Evolutionary conservation across 2,888 invertebrate species (phyloP), one percentile per base, ranked within the genome.

Genomic region (Criorhina ranunculi): DNA sequence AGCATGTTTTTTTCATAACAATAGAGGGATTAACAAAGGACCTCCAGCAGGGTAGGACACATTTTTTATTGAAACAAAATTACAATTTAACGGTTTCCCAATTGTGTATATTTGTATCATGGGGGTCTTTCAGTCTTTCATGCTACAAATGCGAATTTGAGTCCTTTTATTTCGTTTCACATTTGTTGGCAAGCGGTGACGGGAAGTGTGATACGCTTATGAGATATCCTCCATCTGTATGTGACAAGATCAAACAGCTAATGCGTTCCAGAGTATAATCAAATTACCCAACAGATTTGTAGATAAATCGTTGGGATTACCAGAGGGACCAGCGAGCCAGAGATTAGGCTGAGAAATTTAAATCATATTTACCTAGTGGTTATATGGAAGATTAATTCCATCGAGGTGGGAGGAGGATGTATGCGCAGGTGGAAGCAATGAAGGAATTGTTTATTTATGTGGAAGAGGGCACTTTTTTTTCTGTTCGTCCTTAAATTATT

Each of bases 1-100:
- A 72, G 42, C 60, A 72, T 70, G 46, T 46, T 72, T 60, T 72
- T 12, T 42, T 42, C 37, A 11, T 24, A 35, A 35, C 24, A 60
- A 60, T 5, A 42, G 12, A 8, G 11, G 8, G 12, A 29, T 11
- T 37, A 40, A 24, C 24, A 4, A 24, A 17, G 17, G 2, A 6
- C 17, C 24, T 24, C 44, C 12, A 40, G 3, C 29, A 19, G 12
- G 29, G 6, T 12, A n/a, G n/a, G 12, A 6, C 29, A 1, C 7
- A 29, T 42, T 29, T 7, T 29, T 42, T 42, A 9, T 6, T 29
- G 29, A 1, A 29, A 42, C 7, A 42, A 29, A 59, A 60, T 12
- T 4, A 42, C 9, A 42, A 42, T 9, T 37, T 29, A 42, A 29
- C 7, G 15, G 12, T 55, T 55, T 33, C 15, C n/a, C 15, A 55